Evolutionary conservation across 2,888 invertebrate genomes (phyloP).

Genomic region (Baccha elongata): DNA sequence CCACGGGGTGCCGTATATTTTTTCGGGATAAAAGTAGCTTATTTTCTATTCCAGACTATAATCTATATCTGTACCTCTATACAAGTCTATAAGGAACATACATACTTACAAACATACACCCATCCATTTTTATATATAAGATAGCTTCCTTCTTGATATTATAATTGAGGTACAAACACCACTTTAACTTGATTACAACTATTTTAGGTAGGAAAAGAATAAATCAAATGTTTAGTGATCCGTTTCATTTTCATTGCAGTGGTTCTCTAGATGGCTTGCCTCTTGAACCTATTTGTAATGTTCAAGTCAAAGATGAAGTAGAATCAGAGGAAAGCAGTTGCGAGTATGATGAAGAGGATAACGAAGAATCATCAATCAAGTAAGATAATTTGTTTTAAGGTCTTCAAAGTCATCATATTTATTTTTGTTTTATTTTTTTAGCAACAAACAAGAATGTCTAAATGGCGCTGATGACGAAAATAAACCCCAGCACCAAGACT

Average conservation of each 20-base stretch:
- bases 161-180: too few relatives aligned
- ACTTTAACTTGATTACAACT: too few relatives aligned
- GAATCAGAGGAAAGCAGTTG: constrained; percentile 53
- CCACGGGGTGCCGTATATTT: too few relatives aligned
- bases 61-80: too few relatives aligned
- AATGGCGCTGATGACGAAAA: neutral
- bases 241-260: neutral
- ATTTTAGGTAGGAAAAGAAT: too few relatives aligned
- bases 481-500: constrained; percentile 5
- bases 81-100: too few relatives aligned
- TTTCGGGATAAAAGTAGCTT: too few relatives aligned
- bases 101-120: too few relatives aligned
- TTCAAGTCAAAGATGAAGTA: constrained; percentile 66
- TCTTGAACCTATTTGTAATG: constrained; percentile 66
- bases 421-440: constrained; percentile 5
- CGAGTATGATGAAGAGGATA: constrained; percentile 62
- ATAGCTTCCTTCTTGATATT: too few relatives aligned
- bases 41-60: too few relatives aligned
- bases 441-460: constrained; percentile 12
- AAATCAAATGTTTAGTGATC: too few relatives aligned
- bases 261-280: constrained; percentile 60
- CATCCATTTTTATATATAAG: too few relatives aligned
- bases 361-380: constrained; percentile 35
- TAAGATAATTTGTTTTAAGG: constrained; percentile 1
- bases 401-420: neutral